phyloP scores from a whole-genome alignment of 2,888 invertebrate genomes.

The Venusia cambrica region DNA sequence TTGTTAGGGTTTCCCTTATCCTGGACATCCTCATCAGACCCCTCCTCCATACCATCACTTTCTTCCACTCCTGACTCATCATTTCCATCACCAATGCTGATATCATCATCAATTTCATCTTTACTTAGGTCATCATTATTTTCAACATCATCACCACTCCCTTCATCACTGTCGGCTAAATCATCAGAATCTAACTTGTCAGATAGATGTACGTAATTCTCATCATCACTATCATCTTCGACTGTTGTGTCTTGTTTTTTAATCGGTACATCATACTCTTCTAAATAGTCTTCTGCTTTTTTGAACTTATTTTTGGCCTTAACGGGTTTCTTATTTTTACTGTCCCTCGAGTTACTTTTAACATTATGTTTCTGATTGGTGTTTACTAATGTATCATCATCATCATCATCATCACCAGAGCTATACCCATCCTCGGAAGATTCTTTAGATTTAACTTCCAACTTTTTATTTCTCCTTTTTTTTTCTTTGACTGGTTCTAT shows the following conservation, averaged over 20 bases:
- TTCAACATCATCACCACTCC: constrained; percentile 35
- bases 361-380: too few relatives aligned
- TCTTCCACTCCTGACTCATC: constrained; percentile 24
- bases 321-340: too few relatives aligned
- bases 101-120: constrained; percentile 19
- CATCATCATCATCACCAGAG: constrained; percentile 44
- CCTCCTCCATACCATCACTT: constrained; percentile 27
- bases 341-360: too few relatives aligned
- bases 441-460: constrained; percentile 40
- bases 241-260: constrained; percentile 48
- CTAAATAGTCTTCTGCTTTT: constrained; percentile 49
- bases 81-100: constrained; percentile 20
- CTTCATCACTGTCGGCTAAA: constrained; percentile 24
- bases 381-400: constrained; percentile 14
- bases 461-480: too few relatives aligned
- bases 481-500: too few relatives aligned
- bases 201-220: too few relatives aligned
- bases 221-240: constrained; percentile 47
- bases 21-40: constrained; percentile 27
- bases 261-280: constrained; percentile 63
- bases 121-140: constrained; percentile 27
- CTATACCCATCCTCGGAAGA: constrained; percentile 68
- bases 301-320: constrained; percentile 15
- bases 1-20: constrained; percentile 46
- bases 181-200: too few relatives aligned